Percentiles rank a stretch among this genome's conserved stretches.
Conservation (phyloP, 2,888 invertebrate genomes). For the Psylliodes chrysocephalus region DNA sequence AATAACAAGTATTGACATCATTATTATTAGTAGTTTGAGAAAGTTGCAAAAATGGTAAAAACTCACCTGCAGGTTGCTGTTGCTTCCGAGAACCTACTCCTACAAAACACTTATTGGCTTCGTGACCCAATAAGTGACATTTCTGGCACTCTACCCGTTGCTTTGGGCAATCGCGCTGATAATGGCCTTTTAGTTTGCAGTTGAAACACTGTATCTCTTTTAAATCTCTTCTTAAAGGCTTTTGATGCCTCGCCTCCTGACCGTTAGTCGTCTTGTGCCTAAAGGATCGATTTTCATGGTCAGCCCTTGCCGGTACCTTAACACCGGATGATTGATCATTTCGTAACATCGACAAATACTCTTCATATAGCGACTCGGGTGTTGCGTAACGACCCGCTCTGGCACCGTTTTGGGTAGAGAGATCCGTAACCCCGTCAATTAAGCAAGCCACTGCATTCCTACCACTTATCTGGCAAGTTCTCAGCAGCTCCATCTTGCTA, state of each 20-base stretch:
- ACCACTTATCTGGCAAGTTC: constrained; percentile 30
- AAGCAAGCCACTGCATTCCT: constrained; percentile 36
- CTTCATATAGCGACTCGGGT: constrained; percentile 31
- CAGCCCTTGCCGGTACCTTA: no score
- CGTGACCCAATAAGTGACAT: constrained; percentile 37
- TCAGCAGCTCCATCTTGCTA: constrained; percentile 35
- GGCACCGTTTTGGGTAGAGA: constrained; percentile 27
- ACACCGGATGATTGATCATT: no score
- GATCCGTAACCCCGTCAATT: constrained; percentile 26
- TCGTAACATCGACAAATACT: constrained; percentile 33
- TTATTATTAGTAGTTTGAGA: constrained; percentile 1
- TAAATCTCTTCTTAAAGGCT: no score
- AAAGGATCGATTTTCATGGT: no score
- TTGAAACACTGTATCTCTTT: constrained; percentile 35
- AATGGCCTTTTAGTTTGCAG: constrained; percentile 32
- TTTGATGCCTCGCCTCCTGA: no score
- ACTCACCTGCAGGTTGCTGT: constrained; percentile 17
- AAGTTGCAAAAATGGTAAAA: constrained; percentile 14
- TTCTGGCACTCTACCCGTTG: constrained; percentile 25
- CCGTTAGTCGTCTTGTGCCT: no score
- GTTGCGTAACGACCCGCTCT: constrained; percentile 29
- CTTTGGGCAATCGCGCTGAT: constrained; percentile 29
- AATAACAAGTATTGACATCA: no score
- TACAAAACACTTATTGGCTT: no score
- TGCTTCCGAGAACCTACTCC: not conserved